These are phyloP conservation scores for Poecilia wingei DNA, from an alignment of 2,797 vertebrate species.

Conservation along the genomic window DNA sequence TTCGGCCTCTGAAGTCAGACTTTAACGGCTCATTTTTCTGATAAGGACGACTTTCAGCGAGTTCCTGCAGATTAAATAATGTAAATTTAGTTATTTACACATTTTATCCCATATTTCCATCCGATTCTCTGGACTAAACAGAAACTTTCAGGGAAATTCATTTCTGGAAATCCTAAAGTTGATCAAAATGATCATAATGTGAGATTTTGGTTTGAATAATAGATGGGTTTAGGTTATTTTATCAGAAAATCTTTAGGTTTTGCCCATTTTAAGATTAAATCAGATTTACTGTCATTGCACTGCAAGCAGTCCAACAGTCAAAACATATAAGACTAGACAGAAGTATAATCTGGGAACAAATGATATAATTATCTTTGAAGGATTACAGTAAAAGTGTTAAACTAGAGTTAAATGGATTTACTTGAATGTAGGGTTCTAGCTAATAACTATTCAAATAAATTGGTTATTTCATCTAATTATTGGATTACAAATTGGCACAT, in stretches of 20 bases:
- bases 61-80: not conserved
- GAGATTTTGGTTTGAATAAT: not conserved
- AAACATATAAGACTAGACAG: too few relatives aligned
- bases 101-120: not conserved
- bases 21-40: not conserved
- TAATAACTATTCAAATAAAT: too few relatives aligned
- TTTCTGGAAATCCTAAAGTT: not conserved
- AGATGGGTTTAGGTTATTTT: not conserved
- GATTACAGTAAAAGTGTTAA: too few relatives aligned
- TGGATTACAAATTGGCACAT: too few relatives aligned
- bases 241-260: not conserved
- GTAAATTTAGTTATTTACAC: not conserved
- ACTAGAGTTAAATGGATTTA: too few relatives aligned
- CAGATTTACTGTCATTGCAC: too few relatives aligned
- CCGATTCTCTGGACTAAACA: not conserved
- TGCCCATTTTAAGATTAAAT: not conserved
- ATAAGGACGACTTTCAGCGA: not conserved
- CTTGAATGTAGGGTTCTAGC: too few relatives aligned
- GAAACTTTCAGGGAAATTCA: not conserved
- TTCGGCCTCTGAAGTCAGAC: not conserved
- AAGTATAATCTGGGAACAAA: too few relatives aligned
- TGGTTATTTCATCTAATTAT: too few relatives aligned
- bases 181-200: not conserved
- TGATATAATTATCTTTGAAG: too few relatives aligned
- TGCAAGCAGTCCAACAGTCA: too few relatives aligned